Conservation (phyloP, 2,113 vertebrate species). For the Pimephales promelas region DNA sequence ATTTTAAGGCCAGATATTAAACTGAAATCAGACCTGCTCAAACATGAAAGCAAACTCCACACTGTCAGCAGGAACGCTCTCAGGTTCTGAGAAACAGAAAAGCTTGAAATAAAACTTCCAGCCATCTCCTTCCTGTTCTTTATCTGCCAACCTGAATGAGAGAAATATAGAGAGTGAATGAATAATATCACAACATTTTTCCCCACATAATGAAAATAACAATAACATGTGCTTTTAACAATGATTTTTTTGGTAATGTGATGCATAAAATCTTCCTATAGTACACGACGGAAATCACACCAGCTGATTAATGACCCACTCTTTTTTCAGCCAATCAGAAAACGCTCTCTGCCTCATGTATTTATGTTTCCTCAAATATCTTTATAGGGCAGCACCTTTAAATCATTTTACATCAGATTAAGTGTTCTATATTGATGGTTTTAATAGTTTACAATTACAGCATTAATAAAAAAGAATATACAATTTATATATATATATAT, state of each 20-base stretch:
- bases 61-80: constrained; percentile 88
- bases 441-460: neutral
- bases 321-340: neutral
- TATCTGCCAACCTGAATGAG: constrained; percentile 78
- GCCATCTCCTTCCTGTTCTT: constrained; percentile 75
- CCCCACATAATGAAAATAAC: neutral
- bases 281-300: neutral
- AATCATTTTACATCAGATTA: neutral
- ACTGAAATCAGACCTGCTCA: constrained; percentile 83
- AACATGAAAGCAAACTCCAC: constrained; percentile 99
- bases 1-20: neutral
- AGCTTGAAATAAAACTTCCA: constrained; percentile 99
- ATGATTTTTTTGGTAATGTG: neutral
- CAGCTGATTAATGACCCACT: neutral
- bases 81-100: constrained; percentile 95
- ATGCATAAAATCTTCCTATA: neutral
- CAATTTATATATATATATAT: no score
- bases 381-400: neutral
- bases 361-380: neutral
- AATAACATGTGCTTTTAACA: neutral
- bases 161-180: neutral
- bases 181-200: neutral
- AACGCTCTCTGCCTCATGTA: neutral
- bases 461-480: neutral
- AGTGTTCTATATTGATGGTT: neutral